Evolutionary conservation across 2,888 invertebrate species (phyloP).

Genomic region (Xylota sylvarum): DNA sequence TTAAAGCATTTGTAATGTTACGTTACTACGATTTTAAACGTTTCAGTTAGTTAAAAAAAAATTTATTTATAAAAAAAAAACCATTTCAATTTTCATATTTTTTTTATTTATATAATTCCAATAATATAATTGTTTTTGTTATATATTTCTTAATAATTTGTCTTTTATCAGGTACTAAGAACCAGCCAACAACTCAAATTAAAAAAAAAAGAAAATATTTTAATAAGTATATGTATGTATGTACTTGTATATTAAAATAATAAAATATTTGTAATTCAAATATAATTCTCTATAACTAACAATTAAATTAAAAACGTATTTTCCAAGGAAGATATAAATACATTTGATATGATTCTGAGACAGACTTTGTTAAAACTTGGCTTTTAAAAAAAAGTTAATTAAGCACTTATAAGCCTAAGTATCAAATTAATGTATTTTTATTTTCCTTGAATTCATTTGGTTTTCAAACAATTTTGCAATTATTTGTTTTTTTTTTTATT

Average conservation of each 20-base stretch:
- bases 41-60: no score
- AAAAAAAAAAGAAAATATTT: constrained; percentile 6
- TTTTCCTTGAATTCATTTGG: neutral
- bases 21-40: no score
- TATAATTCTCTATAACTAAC: neutral
- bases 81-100: constrained; percentile 37
- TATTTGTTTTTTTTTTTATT: neutral
- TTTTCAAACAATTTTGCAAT: neutral
- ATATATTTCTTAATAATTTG: constrained; percentile 76
- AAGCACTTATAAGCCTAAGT: neutral
- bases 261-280: constrained; percentile 17
- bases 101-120: constrained; percentile 62
- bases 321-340: neutral
- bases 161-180: constrained; percentile 79
- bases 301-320: neutral
- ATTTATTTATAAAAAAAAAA: neutral
- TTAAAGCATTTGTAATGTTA: no score
- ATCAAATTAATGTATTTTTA: neutral
- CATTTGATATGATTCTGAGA: neutral
- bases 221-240: constrained; percentile 5
- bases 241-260: constrained; percentile 29
- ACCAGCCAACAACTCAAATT: constrained; percentile 75
- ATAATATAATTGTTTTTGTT: constrained; percentile 44
- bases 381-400: neutral
- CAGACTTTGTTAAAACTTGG: neutral